Percentiles rank a stretch among this genome's conserved stretches.
Evolutionary conservation across 1,140 invertebrate genomes (phyloP).

Genomic region (Musca vetustissima): DNA sequence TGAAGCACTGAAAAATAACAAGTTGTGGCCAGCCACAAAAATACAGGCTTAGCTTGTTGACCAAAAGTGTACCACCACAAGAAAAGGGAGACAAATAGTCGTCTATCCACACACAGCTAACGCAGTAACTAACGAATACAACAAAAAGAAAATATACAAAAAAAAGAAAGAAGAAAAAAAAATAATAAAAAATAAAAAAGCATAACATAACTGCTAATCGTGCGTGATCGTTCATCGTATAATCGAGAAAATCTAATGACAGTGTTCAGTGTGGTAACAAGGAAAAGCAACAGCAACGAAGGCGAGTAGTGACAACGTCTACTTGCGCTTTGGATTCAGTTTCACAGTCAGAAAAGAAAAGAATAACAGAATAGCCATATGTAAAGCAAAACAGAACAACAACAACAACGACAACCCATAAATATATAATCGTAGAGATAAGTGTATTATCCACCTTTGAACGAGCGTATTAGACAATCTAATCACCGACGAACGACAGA

Average conservation of each 20-base stretch:
- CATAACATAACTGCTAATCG: constrained; percentile 3
- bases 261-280: constrained; percentile 3
- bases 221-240: constrained; percentile 21
- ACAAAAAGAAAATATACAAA: constrained; percentile 8
- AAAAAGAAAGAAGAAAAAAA: not conserved
- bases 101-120: constrained; percentile 4
- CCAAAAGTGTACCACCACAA: constrained; percentile 20
- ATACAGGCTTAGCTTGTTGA: constrained; percentile 19
- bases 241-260: constrained; percentile 2
- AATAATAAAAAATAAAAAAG: constrained; percentile 7
- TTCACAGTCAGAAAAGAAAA: no score
- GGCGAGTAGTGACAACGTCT: no score
- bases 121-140: not conserved
- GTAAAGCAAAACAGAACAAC: not conserved
- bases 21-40: constrained; percentile 15
- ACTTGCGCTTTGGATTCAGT: no score
- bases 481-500: not conserved
- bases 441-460: no score
- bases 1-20: not conserved
- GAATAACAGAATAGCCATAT: no score
- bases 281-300: not conserved
- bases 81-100: constrained; percentile 17
- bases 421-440: not conserved
- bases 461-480: no score
- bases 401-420: no score